These are phyloP conservation scores for Carterocephalus palaemon DNA, from an alignment of 2,888 invertebrate genomes.

Conservation along the genomic window DNA sequence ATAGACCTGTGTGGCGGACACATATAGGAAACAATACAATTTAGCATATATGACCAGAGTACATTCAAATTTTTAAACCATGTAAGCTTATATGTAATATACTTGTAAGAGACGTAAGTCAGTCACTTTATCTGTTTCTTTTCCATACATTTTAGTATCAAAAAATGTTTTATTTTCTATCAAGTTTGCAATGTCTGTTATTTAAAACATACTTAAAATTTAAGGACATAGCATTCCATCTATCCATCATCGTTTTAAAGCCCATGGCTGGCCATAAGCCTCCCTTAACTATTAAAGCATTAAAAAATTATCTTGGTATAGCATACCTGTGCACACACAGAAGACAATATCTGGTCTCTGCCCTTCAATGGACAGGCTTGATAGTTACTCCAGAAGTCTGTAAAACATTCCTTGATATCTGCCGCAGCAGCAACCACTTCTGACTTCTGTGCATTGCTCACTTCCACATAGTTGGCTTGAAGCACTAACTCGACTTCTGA, in stretches of 20 bases:
- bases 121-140: too few relatives aligned
- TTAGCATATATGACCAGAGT: too few relatives aligned
- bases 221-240: not conserved
- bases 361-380: slow-evolving; percentile 82
- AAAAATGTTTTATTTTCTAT: too few relatives aligned
- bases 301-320: slow-evolving; percentile 32
- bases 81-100: too few relatives aligned
- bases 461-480: slow-evolving; percentile 85
- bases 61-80: too few relatives aligned
- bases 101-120: too few relatives aligned
- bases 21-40: too few relatives aligned
- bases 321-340: slow-evolving; percentile 93
- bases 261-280: too few relatives aligned
- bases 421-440: slow-evolving; percentile 76
- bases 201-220: not conserved
- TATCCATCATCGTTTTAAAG: too few relatives aligned
- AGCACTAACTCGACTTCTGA: slow-evolving; percentile 85
- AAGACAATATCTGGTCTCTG: slow-evolving; percentile 87
- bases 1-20: too few relatives aligned
- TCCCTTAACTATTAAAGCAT: not conserved
- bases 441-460: slow-evolving; percentile 75
- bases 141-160: too few relatives aligned
- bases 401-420: slow-evolving; percentile 84
- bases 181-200: too few relatives aligned
- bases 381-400: slow-evolving; percentile 85